Conservation (phyloP, 2,113 vertebrate species). For the Acrocephalus arundinaceus region DNA sequence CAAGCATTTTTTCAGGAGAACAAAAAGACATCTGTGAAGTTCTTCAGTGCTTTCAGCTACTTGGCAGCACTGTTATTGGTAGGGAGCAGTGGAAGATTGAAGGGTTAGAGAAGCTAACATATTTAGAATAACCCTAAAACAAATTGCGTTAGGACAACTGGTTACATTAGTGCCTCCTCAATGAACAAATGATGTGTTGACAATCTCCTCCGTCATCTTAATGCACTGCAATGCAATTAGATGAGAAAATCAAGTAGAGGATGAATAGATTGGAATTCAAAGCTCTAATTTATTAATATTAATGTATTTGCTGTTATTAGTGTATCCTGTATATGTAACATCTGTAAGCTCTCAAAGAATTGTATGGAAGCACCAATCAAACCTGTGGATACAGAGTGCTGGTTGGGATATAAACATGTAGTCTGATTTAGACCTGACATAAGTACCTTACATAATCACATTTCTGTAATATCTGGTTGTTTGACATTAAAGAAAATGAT, state of each 20-base stretch:
- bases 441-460: background rate
- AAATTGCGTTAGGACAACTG: background rate
- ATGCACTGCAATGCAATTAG: background rate
- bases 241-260: background rate
- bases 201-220: background rate
- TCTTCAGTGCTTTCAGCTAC: background rate
- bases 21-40: slow-evolving; percentile 25
- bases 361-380: background rate
- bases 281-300: background rate
- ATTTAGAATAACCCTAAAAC: background rate
- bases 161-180: background rate
- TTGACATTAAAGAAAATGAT: slow-evolving; percentile 28
- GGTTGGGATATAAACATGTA: background rate
- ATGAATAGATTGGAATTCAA: background rate
- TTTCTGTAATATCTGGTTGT: slow-evolving; percentile 5
- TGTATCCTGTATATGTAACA: background rate
- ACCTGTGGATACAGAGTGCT: background rate
- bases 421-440: background rate
- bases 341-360: background rate
- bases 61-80: background rate
- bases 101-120: background rate
- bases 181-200: background rate
- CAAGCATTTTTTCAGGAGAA: slow-evolving; percentile 13
- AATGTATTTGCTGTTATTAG: background rate
- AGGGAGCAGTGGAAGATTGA: background rate